These are phyloP conservation scores for Telmatochromis sp. DNA, from an alignment of 2,113 vertebrate species.

Conservation along the genomic window DNA sequence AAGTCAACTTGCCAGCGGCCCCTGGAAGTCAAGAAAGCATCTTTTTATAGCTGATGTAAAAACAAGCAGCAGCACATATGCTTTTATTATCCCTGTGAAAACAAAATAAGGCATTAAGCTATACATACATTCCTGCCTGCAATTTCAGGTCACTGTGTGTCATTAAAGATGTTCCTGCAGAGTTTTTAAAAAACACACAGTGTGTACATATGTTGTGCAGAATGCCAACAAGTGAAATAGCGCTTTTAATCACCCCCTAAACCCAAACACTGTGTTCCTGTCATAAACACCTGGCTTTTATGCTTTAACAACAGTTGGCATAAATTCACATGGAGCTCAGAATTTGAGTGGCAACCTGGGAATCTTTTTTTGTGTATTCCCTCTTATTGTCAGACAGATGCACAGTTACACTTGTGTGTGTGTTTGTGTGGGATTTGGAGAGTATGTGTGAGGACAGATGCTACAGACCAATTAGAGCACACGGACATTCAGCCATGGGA, in stretches of 20 bases:
- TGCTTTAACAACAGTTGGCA: not conserved
- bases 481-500: not conserved
- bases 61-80: not conserved
- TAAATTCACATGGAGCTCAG: not conserved
- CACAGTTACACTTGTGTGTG: not conserved
- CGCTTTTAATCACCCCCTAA: not conserved
- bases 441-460: not conserved
- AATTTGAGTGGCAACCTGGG: not conserved
- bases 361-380: not conserved
- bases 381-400: not conserved
- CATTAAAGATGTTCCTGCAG: not conserved
- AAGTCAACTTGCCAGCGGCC: slow-evolving; percentile 25
- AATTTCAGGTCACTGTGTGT: not conserved
- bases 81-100: slow-evolving; percentile 8
- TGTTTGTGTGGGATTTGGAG: not conserved
- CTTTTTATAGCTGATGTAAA: slow-evolving; percentile 17
- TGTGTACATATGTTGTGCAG: not conserved
- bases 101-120: slow-evolving; percentile 10
- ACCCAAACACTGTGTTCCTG: not conserved
- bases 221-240: not conserved
- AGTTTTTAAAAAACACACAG: not conserved
- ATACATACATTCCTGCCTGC: not conserved
- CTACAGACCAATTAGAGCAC: slow-evolving; percentile 12
- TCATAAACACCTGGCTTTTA: not conserved
- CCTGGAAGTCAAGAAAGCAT: not conserved